phyloP scores from a whole-genome alignment of 2,888 invertebrate genomes.

The Magallana nippona region DNA sequence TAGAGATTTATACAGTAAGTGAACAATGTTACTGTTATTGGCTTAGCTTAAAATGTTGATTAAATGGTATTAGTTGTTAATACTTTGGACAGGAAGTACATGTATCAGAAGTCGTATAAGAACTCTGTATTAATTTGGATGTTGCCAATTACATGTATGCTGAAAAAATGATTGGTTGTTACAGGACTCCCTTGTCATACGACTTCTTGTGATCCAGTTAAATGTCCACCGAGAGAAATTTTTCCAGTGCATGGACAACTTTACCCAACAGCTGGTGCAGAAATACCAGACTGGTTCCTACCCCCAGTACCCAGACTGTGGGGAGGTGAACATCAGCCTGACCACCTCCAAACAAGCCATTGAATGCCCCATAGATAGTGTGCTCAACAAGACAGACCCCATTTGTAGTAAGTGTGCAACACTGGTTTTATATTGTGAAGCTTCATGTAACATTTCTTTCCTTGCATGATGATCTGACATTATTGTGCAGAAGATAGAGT shows the following conservation, averaged over 20 bases:
- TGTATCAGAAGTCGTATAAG: too few relatives aligned
- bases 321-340: neutral
- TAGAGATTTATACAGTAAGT: too few relatives aligned
- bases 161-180: neutral
- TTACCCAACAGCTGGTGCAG: neutral
- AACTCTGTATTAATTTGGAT: too few relatives aligned
- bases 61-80: too few relatives aligned
- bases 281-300: neutral
- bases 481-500: too few relatives aligned
- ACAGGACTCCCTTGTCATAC: neutral
- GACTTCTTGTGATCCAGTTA: neutral
- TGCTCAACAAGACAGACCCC: neutral
- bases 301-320: neutral
- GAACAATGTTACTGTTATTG: too few relatives aligned
- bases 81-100: too few relatives aligned
- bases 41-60: too few relatives aligned
- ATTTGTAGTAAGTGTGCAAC: constrained; percentile 8
- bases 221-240: constrained; percentile 12
- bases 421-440: too few relatives aligned
- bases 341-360: neutral
- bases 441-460: neutral
- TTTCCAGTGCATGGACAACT: constrained; percentile 5
- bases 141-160: too few relatives aligned
- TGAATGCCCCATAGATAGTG: constrained; percentile 14
- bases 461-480: too few relatives aligned